Conservation (phyloP, 1,140 invertebrate species). For the Aphidius gifuensis region DNA sequence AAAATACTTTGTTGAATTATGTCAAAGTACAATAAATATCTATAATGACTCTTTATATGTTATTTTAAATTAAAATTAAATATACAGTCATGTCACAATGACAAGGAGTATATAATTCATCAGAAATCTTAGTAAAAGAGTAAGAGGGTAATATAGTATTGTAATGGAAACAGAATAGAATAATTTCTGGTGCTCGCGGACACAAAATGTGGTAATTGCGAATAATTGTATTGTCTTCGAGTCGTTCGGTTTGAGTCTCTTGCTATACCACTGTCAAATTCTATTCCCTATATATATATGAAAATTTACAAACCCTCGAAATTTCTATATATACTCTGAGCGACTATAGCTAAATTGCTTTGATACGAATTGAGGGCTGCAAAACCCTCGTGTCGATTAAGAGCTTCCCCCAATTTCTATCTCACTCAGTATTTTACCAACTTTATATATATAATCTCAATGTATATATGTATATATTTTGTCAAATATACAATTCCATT, state of each 20-base stretch:
- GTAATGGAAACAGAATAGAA: conserved; percentile 51
- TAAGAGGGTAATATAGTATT: conserved; percentile 26
- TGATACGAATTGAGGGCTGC: conserved; percentile 37
- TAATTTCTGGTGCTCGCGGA: conserved; percentile 48
- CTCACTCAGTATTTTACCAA: too few species aligned
- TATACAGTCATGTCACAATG: too few species aligned
- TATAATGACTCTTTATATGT: too few species aligned
- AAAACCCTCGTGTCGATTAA: conserved; percentile 41
- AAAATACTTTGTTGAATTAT: too few species aligned
- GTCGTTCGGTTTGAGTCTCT: conserved; percentile 45
- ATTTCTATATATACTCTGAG: neutral
- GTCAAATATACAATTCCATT: too few species aligned
- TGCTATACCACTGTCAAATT: conserved; percentile 2
- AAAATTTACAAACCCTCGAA: neutral
- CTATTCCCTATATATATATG: neutral
- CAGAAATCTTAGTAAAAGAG: conserved; percentile 6
- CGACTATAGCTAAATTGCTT: conserved; percentile 35
- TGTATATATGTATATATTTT: too few species aligned
- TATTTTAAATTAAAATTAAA: too few species aligned
- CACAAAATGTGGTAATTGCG: conserved; percentile 51
- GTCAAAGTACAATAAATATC: too few species aligned
- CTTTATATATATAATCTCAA: too few species aligned
- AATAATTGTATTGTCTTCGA: conserved; percentile 58
- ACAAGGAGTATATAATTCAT: too few species aligned
- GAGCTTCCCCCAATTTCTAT: conserved; percentile 26